A percentile compares a stretch with the other conserved stretches of the same genome.
phyloP scores from a whole-genome alignment of 1,140 invertebrate species.

The Brachionus sp. region DNA sequence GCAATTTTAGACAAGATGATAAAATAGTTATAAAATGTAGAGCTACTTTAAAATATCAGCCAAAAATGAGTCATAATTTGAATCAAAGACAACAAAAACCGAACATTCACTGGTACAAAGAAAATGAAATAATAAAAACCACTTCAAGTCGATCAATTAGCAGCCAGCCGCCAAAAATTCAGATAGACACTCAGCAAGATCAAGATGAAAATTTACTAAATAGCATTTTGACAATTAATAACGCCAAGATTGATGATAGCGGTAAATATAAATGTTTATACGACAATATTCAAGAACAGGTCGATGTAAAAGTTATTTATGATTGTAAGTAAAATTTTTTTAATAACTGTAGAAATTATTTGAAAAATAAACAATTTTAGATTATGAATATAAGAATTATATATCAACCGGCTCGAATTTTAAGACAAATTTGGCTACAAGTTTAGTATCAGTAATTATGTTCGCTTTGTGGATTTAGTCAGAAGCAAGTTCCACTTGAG shows the following conservation, averaged over 20 bases:
- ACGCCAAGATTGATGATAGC: constrained; percentile 29
- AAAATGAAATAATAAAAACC: constrained; percentile 40
- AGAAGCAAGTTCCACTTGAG: background rate
- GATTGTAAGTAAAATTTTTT: constrained; percentile 35
- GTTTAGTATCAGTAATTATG: background rate
- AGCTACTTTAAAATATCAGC: constrained; percentile 30
- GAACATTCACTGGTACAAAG: constrained; percentile 43
- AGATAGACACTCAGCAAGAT: constrained; percentile 30
- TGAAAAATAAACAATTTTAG: background rate
- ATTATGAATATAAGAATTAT: constrained; percentile 43
- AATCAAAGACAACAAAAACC: constrained; percentile 39
- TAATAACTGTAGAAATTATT: background rate
- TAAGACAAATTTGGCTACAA: background rate
- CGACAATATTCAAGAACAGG: constrained; percentile 45
- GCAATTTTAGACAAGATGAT: constrained; percentile 34
- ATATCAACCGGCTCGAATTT: background rate
- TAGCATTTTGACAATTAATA: constrained; percentile 26
- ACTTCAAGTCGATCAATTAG: background rate
- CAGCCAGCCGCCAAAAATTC: background rate
- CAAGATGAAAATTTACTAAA: constrained; percentile 20
- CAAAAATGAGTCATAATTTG: background rate
- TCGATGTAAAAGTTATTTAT: constrained; percentile 43
- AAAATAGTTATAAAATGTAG: constrained; percentile 38
- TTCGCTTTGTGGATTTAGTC: background rate
- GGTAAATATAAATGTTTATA: constrained; percentile 43